Percentiles rank a stretch among this genome's conserved stretches.
phyloP scores from a whole-genome alignment of 2,888 invertebrate species.

The Scaptomyza tumidula region DNA sequence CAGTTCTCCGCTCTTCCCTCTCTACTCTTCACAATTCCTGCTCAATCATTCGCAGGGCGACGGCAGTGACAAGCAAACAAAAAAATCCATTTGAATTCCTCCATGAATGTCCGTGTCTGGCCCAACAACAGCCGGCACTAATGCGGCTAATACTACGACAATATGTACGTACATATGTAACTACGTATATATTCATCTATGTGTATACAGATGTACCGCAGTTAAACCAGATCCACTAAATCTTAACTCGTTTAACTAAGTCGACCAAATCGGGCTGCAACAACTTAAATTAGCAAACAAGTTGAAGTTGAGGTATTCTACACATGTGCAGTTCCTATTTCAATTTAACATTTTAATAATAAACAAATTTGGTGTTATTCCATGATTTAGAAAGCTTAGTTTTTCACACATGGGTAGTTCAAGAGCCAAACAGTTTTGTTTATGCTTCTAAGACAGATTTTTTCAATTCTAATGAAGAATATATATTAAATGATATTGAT shows the following conservation, averaged over 20 bases:
- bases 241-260: not conserved
- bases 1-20: not conserved
- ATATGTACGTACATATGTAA: not conserved
- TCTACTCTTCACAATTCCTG: slow-evolving; percentile 5
- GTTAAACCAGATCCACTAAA: slow-evolving; percentile 19
- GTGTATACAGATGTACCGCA: not conserved
- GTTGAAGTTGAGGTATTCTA: not conserved
- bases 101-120: slow-evolving; percentile 41
- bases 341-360: too few relatives aligned
- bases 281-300: too few relatives aligned
- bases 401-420: too few relatives aligned
- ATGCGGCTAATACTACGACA: slow-evolving; percentile 35
- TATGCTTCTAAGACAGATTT: too few relatives aligned
- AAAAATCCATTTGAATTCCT: slow-evolving; percentile 56
- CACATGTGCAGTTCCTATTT: too few relatives aligned
- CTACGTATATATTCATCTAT: not conserved
- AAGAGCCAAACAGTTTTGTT: too few relatives aligned
- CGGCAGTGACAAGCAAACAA: slow-evolving; percentile 30
- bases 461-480: too few relatives aligned
- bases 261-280: not conserved
- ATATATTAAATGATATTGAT: too few relatives aligned
- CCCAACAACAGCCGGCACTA: slow-evolving; percentile 47
- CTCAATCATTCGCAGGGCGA: slow-evolving; percentile 49
- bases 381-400: too few relatives aligned
- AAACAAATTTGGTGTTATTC: too few relatives aligned